Percentiles rank a stretch among this genome's conserved stretches.
phyloP scores from a whole-genome alignment of 1,140 invertebrate species.

The Philaenus spumarius region DNA sequence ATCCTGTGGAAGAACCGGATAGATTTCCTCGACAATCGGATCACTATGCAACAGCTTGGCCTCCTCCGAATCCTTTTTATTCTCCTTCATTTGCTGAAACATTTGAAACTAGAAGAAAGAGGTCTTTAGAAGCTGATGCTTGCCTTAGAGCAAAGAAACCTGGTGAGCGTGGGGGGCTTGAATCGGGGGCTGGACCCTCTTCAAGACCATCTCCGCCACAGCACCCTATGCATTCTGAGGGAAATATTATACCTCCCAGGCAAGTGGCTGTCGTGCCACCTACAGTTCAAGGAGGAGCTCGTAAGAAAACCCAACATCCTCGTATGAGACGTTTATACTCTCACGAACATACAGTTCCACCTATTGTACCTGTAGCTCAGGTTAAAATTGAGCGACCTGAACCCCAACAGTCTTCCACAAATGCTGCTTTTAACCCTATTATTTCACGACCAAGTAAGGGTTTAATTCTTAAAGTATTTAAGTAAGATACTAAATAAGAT shows the following conservation, averaged over 20 bases:
- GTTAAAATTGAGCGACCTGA: conserved; percentile 3
- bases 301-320: background rate
- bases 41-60: conserved; percentile 20
- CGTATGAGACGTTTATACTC: background rate
- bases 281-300: background rate
- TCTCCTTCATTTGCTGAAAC: background rate
- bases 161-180: background rate
- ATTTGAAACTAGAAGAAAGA: conserved; percentile 10
- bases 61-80: background rate
- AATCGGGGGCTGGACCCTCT: background rate
- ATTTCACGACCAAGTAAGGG: background rate
- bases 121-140: conserved; percentile 12
- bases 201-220: background rate
- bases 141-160: conserved; percentile 8
- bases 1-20: conserved; percentile 13
- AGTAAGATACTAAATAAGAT: too few species aligned
- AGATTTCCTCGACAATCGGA: conserved; percentile 29
- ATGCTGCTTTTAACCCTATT: background rate
- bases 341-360: background rate
- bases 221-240: too few species aligned
- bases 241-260: background rate
- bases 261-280: conserved; percentile 15
- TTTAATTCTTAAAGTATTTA: too few species aligned
- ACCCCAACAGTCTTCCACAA: background rate
- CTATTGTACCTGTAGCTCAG: background rate